Conservation (phyloP, 2,797 vertebrate genomes). For the Pampus argenteus region DNA sequence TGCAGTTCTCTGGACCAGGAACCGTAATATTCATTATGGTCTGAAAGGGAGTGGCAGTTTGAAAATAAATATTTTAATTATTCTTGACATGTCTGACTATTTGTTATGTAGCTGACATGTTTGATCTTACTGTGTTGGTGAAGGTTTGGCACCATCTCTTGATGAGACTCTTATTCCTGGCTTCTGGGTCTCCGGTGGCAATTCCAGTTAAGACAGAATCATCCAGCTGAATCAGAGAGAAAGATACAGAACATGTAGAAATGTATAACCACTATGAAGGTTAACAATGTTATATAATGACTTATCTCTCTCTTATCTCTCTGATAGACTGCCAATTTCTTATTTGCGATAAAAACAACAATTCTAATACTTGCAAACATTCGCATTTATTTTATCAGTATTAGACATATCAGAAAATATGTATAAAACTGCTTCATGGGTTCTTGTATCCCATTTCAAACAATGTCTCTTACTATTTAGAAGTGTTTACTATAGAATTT, state of each 20-base stretch:
- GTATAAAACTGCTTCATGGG: neutral
- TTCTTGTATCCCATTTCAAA: neutral
- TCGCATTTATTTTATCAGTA: neutral
- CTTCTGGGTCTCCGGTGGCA: constrained; percentile 86
- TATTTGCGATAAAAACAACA: constrained; percentile 14
- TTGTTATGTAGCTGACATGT: neutral
- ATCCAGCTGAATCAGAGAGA: constrained; percentile 85
- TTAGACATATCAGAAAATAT: neutral
- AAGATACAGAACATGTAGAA: neutral
- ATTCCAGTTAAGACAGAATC: constrained; percentile 88
- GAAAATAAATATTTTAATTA: neutral
- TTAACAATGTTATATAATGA: constrained; percentile 5
- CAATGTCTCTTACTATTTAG: neutral
- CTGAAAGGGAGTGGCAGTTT: constrained; percentile 69
- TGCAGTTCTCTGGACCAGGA: constrained; percentile 87
- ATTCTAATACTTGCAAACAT: neutral
- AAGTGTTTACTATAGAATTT: neutral
- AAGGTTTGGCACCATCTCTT: constrained; percentile 89
- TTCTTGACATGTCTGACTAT: neutral
- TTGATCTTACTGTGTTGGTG: constrained; percentile 76
- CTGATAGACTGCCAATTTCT: constrained; percentile 3
- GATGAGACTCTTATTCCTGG: constrained; percentile 90
- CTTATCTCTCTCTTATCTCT: constrained; percentile 10
- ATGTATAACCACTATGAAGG: constrained; percentile 8
- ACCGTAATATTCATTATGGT: constrained; percentile 86